Percentiles rank a stretch among this genome's conserved stretches.
Evolutionary conservation across 2,113 vertebrate species (phyloP).

Genomic region (Syngnathoides biaculeatus): DNA sequence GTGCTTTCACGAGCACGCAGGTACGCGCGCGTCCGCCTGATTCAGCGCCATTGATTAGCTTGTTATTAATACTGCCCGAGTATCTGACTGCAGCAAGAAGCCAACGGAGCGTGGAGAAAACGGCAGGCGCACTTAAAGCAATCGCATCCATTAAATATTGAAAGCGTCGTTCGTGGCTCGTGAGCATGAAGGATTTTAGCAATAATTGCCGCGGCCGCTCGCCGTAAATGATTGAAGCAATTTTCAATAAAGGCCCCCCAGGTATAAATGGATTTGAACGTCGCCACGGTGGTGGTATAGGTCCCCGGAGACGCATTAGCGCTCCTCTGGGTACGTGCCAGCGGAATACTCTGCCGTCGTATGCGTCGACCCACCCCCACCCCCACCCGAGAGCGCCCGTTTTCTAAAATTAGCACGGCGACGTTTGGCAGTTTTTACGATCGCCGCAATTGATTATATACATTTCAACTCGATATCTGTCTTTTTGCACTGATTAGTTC

Average conservation of each 20-base stretch:
- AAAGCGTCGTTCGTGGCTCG: constrained; percentile 40
- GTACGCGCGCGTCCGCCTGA: constrained; percentile 51
- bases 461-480: constrained; percentile 8
- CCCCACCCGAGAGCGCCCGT: constrained; percentile 38
- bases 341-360: constrained; percentile 23
- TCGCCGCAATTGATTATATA: constrained; percentile 9
- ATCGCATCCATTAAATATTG: constrained; percentile 46
- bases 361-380: constrained; percentile 24
- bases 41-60: not conserved
- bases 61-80: not conserved
- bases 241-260: constrained; percentile 37
- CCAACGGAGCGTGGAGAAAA: constrained; percentile 2
- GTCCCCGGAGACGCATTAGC: constrained; percentile 56
- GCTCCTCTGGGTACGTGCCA: constrained; percentile 43
- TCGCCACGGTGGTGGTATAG: constrained; percentile 52
- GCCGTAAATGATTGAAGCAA: constrained; percentile 49
- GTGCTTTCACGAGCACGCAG: constrained; percentile 77
- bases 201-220: constrained; percentile 46
- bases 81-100: constrained; percentile 4
- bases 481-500: not conserved
- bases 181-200: constrained; percentile 34
- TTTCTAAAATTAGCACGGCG: constrained; percentile 43
- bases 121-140: constrained; percentile 14
- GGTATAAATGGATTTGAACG: constrained; percentile 57
- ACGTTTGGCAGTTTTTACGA: constrained; percentile 18